phyloP scores from a whole-genome alignment of 2,113 vertebrate species.

The Calidris pugnax region DNA sequence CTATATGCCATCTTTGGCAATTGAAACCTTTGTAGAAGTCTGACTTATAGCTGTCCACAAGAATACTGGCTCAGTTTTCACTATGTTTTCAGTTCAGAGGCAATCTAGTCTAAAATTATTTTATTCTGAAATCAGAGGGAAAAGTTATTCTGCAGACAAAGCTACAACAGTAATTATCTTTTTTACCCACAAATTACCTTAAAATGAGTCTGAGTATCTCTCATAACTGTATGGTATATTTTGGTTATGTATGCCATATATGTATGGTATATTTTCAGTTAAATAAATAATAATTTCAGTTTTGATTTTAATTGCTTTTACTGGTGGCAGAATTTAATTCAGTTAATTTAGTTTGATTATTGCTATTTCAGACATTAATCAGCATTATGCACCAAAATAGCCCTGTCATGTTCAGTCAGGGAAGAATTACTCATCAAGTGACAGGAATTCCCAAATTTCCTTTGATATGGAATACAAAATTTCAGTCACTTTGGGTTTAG shows the following conservation, averaged over 20 bases:
- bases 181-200: background rate
- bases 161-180: background rate
- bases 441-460: background rate
- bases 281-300: background rate
- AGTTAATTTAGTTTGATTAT: constrained; percentile 38
- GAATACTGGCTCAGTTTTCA: background rate
- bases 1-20: background rate
- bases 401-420: background rate
- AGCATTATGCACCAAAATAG: background rate
- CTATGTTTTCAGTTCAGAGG: background rate
- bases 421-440: background rate
- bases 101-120: background rate
- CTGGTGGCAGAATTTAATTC: constrained; percentile 39
- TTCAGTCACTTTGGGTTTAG: background rate
- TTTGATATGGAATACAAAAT: background rate
- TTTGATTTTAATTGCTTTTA: constrained; percentile 38
- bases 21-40: background rate
- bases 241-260: too few relatives aligned
- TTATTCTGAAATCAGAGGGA: background rate
- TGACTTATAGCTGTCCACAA: background rate
- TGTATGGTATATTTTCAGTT: background rate
- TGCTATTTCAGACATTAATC: constrained; percentile 27
- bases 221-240: background rate
- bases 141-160: background rate
- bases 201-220: background rate